phyloP scores from a whole-genome alignment of 2,888 invertebrate species.

The Acanthosoma haemorrhoidale region DNA sequence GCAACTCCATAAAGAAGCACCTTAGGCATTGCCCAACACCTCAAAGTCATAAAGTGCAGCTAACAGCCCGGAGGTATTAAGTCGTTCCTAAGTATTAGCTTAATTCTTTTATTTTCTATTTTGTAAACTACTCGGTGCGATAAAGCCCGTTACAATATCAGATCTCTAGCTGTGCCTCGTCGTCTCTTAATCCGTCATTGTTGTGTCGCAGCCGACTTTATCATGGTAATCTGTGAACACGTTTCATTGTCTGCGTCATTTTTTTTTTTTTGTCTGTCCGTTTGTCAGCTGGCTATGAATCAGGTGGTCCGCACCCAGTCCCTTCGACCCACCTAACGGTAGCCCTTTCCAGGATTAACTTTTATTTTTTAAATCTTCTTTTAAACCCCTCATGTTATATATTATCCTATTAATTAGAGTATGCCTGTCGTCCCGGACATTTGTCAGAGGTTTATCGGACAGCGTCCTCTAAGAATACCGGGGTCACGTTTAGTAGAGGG shows the following conservation, averaged over 20 bases:
- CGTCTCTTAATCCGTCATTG: constrained; percentile 25
- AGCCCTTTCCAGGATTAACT: neutral
- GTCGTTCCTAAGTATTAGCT: too few species aligned
- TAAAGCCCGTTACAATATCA: neutral
- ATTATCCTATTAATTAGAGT: neutral
- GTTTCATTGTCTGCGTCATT: neutral
- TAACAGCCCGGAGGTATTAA: too few species aligned
- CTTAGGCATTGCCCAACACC: too few species aligned
- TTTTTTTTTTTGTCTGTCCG: neutral
- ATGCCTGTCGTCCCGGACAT: too few species aligned
- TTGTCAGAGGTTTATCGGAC: too few species aligned
- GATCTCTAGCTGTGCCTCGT: constrained; percentile 2
- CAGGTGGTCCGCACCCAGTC: constrained; percentile 6
- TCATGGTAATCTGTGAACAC: constrained; percentile 16
- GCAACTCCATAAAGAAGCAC: neutral
- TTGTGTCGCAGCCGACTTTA: neutral
- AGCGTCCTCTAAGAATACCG: too few species aligned
- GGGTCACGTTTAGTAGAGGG: too few species aligned
- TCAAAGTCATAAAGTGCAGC: too few species aligned
- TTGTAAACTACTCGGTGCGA: too few species aligned
- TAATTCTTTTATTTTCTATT: neutral
- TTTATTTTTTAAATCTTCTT: neutral
- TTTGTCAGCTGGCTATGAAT: neutral
- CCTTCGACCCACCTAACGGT: too few species aligned
- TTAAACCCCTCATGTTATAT: neutral